A percentile compares a stretch with the other conserved stretches of the same genome.
Evolutionary conservation across 35 echinoderm and acorn worm species (phyloP).

Genomic region (Patiria miniata): DNA sequence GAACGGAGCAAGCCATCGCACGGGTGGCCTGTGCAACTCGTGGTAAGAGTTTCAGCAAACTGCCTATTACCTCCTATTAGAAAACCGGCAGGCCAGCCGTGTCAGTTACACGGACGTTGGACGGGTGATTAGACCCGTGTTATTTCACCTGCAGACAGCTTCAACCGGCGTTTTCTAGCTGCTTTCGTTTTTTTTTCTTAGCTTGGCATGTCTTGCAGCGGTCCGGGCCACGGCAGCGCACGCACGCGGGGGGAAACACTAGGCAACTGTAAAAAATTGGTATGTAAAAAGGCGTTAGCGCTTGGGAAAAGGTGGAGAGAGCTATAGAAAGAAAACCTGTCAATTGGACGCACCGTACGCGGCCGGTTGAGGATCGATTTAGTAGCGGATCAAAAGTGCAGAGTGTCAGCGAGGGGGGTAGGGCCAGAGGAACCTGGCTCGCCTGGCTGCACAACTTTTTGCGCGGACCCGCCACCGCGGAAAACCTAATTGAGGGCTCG

Average conservation of each 20-base stretch:
- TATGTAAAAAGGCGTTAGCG: not conserved
- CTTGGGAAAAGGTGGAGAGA: not conserved
- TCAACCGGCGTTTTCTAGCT: conserved; percentile 7
- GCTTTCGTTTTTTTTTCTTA: too few species aligned
- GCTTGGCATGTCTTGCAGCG: too few species aligned
- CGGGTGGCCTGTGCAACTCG: conserved; percentile 3
- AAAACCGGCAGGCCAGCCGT: not conserved
- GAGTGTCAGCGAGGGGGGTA: conserved; percentile 10
- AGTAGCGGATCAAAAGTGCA: conserved; percentile 19
- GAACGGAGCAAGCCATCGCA: not conserved
- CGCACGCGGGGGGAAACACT: not conserved
- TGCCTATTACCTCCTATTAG: conserved; percentile 10
- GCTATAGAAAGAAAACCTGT: not conserved
- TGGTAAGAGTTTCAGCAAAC: not conserved
- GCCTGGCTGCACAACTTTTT: conserved; percentile 30
- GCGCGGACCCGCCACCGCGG: not conserved
- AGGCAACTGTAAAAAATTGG: conserved; percentile 9
- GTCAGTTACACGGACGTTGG: conserved; percentile 12
- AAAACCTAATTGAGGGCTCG: conserved; percentile 28
- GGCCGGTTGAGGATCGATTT: conserved; percentile 14
- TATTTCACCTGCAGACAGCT: conserved; percentile 11
- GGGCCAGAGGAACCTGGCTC: not conserved
- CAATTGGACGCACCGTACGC: not conserved
- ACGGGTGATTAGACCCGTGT: not conserved
- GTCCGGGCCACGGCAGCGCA: too few species aligned